A percentile compares a stretch with the other conserved stretches of the same genome.
Conservation (phyloP, 1,140 invertebrate species). For the Bombus picipes region DNA sequence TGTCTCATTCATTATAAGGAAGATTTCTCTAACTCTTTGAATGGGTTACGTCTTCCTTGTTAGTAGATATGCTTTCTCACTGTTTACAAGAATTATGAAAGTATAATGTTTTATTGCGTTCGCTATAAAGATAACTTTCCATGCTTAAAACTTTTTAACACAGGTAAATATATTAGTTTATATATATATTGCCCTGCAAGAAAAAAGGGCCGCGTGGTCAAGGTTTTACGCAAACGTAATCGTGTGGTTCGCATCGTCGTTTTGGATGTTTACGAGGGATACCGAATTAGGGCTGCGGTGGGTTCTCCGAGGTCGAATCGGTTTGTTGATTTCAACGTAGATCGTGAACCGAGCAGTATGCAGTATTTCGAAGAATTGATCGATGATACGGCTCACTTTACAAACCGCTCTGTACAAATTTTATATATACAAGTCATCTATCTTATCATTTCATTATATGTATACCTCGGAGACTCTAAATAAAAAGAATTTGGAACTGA, state of each 20-base stretch:
- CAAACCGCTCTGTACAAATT: background rate
- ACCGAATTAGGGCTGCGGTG: background rate
- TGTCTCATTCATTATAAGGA: background rate
- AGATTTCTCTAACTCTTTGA: background rate
- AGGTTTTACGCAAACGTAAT: background rate
- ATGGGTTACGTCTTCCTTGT: no score
- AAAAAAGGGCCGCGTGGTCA: background rate
- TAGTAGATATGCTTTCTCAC: background rate
- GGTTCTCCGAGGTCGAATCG: conserved; percentile 10
- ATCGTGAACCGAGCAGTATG: background rate
- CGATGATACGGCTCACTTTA: background rate
- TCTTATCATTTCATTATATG: no score
- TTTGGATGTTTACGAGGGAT: conserved; percentile 6
- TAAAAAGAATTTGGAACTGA: background rate
- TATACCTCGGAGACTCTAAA: background rate
- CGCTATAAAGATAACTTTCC: background rate
- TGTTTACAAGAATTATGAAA: no score
- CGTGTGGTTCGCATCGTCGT: background rate
- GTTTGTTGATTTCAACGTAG: conserved; percentile 5
- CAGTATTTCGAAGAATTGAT: background rate
- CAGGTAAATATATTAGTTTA: background rate
- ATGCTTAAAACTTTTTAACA: background rate
- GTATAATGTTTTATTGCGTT: background rate
- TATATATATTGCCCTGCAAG: background rate
- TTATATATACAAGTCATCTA: no score